A percentile compares a stretch with the other conserved stretches of the same genome.
Conservation (phyloP, 1,140 invertebrate species). For the Drosophila sproati region DNA sequence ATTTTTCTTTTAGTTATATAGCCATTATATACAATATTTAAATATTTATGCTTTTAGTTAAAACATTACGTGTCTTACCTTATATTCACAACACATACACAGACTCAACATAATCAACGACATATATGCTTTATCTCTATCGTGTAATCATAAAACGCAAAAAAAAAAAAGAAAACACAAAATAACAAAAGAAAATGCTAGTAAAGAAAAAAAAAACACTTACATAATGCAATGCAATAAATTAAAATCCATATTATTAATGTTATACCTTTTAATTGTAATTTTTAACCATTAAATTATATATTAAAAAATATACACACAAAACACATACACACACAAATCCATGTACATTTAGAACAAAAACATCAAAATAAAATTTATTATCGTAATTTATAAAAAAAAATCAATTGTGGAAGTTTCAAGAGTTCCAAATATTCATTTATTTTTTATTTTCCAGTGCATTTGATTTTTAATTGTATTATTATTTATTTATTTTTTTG, state of each 20-base stretch:
- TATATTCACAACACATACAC: conserved; percentile 44
- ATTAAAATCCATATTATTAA: conserved; percentile 70
- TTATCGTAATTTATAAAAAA: conserved; percentile 72
- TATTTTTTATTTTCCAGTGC: conserved; percentile 13
- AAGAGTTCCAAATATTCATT: conserved; percentile 10
- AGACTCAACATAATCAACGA: conserved; percentile 72
- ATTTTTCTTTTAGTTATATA: conserved; percentile 61
- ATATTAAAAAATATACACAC: conserved; percentile 51
- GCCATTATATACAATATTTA: conserved; percentile 52
- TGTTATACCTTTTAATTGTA: conserved; percentile 72
- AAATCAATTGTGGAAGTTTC: neutral
- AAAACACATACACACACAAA: conserved; percentile 50
- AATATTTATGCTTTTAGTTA: conserved; percentile 70
- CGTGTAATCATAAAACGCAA: conserved; percentile 40
- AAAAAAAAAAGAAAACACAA: conserved; percentile 20
- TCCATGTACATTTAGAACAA: conserved; percentile 76
- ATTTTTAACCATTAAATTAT: conserved; percentile 76
- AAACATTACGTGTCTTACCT: conserved; percentile 71
- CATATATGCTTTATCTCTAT: conserved; percentile 70
- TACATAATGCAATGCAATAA: conserved; percentile 56
- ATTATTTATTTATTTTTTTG: conserved; percentile 23
- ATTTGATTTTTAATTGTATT: neutral
- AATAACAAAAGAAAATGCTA: conserved; percentile 57
- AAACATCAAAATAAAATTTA: conserved; percentile 63
- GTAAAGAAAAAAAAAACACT: conserved; percentile 2